Base-by-base conservation (phyloP, 1,140 invertebrate species). In the Cyclargus thomasi region DNA sequence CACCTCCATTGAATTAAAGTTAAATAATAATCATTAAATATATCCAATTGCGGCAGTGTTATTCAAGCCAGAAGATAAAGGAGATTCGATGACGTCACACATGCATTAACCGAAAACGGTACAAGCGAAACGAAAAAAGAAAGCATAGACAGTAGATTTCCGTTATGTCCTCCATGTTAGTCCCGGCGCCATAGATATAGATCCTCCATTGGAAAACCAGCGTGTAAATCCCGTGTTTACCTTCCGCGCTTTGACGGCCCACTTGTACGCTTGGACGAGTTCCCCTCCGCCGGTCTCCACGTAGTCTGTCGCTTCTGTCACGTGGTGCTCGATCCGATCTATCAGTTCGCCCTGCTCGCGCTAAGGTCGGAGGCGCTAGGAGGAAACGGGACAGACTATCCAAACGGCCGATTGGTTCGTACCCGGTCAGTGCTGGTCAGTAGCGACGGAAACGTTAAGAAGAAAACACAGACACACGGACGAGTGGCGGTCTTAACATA, bases 241-340 rank as follows among this genome's bases (percentile, higher is more conserved):
- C 96, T 97, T 96, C 92, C 97, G 93, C 76, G 97, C 96, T 91
- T 97, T 97, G 80, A 91, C 94, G 82, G 96, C 95, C 92, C 97
- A 98, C 77, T 94, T 93, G 80, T 95, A 92, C 63, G 97, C 97
- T 80, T 94, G 93, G 79, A 92, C 93, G 35, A 97, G 94, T 83
- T 98, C 94, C 69, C 92, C 92, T 77, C 94, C 94, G 69, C 96
- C 97, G 64, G 93, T 92, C 82, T 94, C 94, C 73, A 98, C 95
- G 91, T 96, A 96, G 88, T 97, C 95, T 74, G 83, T 86, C 70
- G 96, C 94, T 85, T 95, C 93, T 75, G 94, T 93, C 63, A 98
- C 97, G 91, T 97, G 96, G 92, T 96, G 96, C 92, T 98, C 97
- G 89, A 98, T 97, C 81, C 95, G 92, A 92, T 98, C 96, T 79